Evolutionary conservation across 2,888 invertebrate species (phyloP).

Genomic region (Dascillus cervinus): DNA sequence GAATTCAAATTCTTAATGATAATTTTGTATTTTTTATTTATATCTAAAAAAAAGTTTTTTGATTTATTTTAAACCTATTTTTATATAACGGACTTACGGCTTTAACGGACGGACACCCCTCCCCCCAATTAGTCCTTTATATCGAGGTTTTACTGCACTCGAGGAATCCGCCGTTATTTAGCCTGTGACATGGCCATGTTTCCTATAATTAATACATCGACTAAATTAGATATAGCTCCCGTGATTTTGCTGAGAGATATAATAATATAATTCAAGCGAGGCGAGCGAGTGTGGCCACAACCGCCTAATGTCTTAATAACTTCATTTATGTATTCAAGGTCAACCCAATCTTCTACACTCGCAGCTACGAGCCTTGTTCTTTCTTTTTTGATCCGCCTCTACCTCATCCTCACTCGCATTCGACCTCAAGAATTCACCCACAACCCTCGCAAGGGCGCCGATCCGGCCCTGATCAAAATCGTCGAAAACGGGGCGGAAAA

Average conservation of each 20-base stretch:
- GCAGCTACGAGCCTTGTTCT: slow-evolving; percentile 21
- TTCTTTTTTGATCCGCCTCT: slow-evolving; percentile 18
- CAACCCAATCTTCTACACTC: slow-evolving; percentile 17
- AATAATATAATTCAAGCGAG: slow-evolving; percentile 38
- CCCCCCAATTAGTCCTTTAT: too few relatives aligned
- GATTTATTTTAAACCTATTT: too few relatives aligned
- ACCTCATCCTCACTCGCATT: slow-evolving; percentile 11
- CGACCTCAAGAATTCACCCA: slow-evolving; percentile 6
- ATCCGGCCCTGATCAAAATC: not conserved
- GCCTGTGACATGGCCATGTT: slow-evolving; percentile 23
- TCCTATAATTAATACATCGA: slow-evolving; percentile 39
- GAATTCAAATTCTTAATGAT: too few relatives aligned
- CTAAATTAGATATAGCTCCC: slow-evolving; percentile 39
- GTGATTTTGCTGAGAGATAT: slow-evolving; percentile 40
- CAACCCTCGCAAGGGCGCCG: slow-evolving; percentile 4
- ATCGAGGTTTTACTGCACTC: too few relatives aligned
- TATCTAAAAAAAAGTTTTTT: too few relatives aligned
- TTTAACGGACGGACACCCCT: too few relatives aligned
- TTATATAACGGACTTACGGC: too few relatives aligned
- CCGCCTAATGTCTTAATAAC: slow-evolving; percentile 45
- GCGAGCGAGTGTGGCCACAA: slow-evolving; percentile 36
- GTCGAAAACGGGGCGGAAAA: too few relatives aligned
- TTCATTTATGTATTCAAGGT: slow-evolving; percentile 43
- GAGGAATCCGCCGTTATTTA: slow-evolving; percentile 8
- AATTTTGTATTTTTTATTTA: too few relatives aligned